Evolutionary conservation across 2,797 vertebrate species (phyloP), one percentile per base, ranked within the genome.

Genomic region (Botia kubotai): DNA sequence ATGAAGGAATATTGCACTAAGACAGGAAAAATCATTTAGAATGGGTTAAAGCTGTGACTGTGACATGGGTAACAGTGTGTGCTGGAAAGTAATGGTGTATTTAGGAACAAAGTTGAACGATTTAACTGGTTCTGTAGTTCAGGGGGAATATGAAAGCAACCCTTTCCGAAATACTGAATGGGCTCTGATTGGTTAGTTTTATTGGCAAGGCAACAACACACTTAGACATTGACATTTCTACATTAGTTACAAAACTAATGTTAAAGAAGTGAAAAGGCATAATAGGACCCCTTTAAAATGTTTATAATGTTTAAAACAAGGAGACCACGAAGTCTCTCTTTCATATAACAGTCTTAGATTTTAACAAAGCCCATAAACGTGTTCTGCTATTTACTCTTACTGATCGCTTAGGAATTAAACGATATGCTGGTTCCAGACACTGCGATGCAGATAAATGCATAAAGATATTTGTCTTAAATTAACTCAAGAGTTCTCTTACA

Each of bases 251-350:
- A n/a, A n/a, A n/a, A n/a, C n/a, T n/a, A n/a, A n/a, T n/a, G n/a
- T n/a, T n/a, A n/a, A n/a, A n/a, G n/a, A n/a, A n/a, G n/a, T n/a
- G n/a, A n/a, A n/a, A n/a, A n/a, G n/a, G n/a, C n/a, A n/a, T n/a
- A n/a, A n/a, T n/a, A n/a, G n/a, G n/a, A 68, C 65, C 29, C 4
- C 50, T 68, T 77, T 43, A 57, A n/a, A 55, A 55, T 43, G 10
- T 39, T 19, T 52, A 6, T 52, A 16, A 52, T n/a, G 1, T 26
- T 13, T 60, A 10, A 14, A 62, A 62, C 21, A 62, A 29, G 26
- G 1, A 5, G 13, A 60, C n/a, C n/a, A 57, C 17, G 5, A 57
- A 57, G 8, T 2, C n/a, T 21, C 55, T 12, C 11, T 43, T 43
- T 43, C 7, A n/a, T 26, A 21, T 14, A 60, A 12, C 57, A 14